These are phyloP conservation scores for Telmatherina bonti DNA, from an alignment of 2,797 vertebrate genomes.

Conservation along the genomic window DNA sequence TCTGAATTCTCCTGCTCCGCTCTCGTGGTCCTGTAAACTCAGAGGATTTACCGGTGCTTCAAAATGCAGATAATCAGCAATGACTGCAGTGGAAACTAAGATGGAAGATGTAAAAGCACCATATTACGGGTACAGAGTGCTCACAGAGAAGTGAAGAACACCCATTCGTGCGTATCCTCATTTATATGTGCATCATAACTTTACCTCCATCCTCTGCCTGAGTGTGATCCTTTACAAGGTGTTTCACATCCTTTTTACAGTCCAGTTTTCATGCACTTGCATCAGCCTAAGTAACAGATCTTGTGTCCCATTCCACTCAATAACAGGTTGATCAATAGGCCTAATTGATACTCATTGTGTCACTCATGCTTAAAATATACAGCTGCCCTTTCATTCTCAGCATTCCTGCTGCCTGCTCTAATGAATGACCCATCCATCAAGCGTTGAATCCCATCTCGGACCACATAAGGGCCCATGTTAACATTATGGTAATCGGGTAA, in stretches of 20 bases:
- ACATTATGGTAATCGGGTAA: constrained; percentile 81
- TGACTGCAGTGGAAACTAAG: constrained; percentile 31
- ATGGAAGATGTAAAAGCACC: constrained; percentile 80
- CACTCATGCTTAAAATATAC: constrained; percentile 75
- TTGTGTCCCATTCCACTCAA: constrained; percentile 69
- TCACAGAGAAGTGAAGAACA: constrained; percentile 65
- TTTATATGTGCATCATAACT: constrained; percentile 26
- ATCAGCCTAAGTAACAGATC: constrained; percentile 44
- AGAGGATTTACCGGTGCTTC: constrained; percentile 73
- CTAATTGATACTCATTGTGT: constrained; percentile 82
- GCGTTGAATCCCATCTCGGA: constrained; percentile 62
- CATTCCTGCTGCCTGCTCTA: constrained; percentile 67
- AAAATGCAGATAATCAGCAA: constrained; percentile 59
- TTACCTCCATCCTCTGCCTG: constrained; percentile 25
- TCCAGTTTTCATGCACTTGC: constrained; percentile 35
- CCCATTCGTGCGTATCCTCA: constrained; percentile 39
- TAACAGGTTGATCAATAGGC: constrained; percentile 80
- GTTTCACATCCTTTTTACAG: constrained; percentile 44
- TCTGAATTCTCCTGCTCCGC: constrained; percentile 56
- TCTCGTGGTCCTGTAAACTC: constrained; percentile 60
- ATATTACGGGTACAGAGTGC: constrained; percentile 88
- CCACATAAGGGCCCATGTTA: constrained; percentile 67
- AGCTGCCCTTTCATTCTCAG: constrained; percentile 69
- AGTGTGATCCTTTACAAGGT: constrained; percentile 24
- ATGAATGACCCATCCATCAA: constrained; percentile 79